Base-by-base conservation (phyloP, 2,888 invertebrate genomes). In the Sarcophaga caerulescens region DNA sequence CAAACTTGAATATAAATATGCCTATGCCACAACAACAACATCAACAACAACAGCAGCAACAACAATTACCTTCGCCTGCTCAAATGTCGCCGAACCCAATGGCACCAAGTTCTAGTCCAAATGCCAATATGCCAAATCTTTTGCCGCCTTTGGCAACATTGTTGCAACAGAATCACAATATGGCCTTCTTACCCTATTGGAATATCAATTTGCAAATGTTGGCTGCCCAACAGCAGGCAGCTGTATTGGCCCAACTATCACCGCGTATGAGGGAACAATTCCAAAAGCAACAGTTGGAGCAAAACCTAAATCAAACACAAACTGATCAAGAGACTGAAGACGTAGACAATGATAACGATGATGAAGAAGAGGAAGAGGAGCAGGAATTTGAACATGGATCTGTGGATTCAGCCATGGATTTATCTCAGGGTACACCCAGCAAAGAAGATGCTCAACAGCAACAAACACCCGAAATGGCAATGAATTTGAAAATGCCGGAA, bases 141-240 rank as follows among this genome's bases (percentile, higher is more conserved):
- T 74, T 93, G 75, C 90, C 92, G 2, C 92, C 92, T 5, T 81
- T 93, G 73, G 92, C 92, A 12, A 90, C 91, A 8, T 88, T 93
- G 82, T 82, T 93, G 74, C 92, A 92, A 70, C 91, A 91, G 75
- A 92, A 92, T 70, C 90, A 89, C 87, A 91, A 92, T 87, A 91
- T 92, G 89, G 91, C 92, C 76, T 92, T 93, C 88, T 92, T 93
- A 66, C 93, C 93, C 52, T 93, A 93, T 85, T 92, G 92, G 90
- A 93, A 93, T 88, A 90, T 93, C 66, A 93, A 93, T 85, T 87
- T 93, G 8, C 93, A 93, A 89, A 92, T 93, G 92, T 87, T 93
- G 57, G 93, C 93, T 3, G 93, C 92, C 8, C 93, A 93, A 82
- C 93, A 93, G 63, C 93, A 93, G 88, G 93, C 92, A 14, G 92